Conservation (phyloP, 2,797 vertebrate genomes). For the Chiloscyllium punctatum region DNA sequence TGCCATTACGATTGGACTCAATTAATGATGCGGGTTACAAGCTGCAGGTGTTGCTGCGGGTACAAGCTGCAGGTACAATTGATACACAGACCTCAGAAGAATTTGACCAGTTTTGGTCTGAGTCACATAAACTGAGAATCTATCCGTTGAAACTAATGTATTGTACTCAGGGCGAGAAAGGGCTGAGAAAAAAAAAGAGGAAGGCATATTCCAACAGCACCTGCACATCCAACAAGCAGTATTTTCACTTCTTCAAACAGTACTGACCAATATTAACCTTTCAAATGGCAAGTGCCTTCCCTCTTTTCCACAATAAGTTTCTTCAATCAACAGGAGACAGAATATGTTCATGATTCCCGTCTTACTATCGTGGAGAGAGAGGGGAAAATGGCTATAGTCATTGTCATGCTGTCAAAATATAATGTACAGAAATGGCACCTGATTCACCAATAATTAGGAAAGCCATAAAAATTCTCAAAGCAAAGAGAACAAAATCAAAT, state of each 20-base stretch:
- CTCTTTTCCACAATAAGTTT: not conserved
- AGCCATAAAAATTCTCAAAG: not conserved
- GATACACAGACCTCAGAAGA: not conserved
- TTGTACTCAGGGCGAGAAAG: not conserved
- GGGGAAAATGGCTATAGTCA: not conserved
- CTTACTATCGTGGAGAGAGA: no score
- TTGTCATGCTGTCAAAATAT: not conserved
- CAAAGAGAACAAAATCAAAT: not conserved
- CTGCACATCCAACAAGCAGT: not conserved
- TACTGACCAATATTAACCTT: not conserved
- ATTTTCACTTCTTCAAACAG: not conserved
- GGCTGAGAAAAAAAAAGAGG: not conserved
- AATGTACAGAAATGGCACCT: not conserved
- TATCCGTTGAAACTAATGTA: not conserved
- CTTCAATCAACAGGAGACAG: not conserved
- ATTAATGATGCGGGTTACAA: no score
- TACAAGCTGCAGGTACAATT: not conserved
- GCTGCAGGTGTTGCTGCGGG: no score
- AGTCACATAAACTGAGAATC: not conserved
- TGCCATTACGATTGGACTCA: not conserved
- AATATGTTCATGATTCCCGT: not conserved
- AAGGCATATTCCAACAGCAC: not conserved
- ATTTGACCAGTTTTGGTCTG: not conserved
- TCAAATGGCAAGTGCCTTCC: no score
- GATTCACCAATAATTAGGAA: not conserved